Evolutionary conservation across 2,888 invertebrate species (phyloP).

Genomic region (Pseudococcus longispinus): DNA sequence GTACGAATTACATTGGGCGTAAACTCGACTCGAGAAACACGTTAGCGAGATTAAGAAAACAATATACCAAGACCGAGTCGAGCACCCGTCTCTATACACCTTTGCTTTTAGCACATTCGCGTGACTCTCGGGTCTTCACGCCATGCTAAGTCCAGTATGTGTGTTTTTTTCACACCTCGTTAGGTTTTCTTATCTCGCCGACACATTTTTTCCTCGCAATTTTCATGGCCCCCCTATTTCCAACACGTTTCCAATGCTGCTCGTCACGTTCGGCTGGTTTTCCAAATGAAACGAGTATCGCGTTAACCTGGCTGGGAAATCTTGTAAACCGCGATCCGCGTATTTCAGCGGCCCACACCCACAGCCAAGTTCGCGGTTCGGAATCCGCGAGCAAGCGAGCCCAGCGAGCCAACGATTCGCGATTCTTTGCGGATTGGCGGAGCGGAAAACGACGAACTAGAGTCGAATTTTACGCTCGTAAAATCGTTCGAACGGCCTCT

Average conservation of each 20-base stretch:
- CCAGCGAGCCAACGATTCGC: no score
- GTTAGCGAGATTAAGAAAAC: slow-evolving; percentile 36
- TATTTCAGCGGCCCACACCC: neutral
- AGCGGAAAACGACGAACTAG: neutral
- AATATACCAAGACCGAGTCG: neutral
- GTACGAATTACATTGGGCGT: slow-evolving; percentile 40
- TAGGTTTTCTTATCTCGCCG: slow-evolving; percentile 10
- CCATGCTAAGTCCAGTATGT: no score
- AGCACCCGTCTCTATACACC: no score
- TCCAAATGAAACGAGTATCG: neutral
- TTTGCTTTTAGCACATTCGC: neutral
- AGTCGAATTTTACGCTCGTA: neutral
- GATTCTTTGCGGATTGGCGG: no score
- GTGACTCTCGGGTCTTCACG: neutral
- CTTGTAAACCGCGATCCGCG: neutral
- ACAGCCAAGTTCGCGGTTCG: no score
- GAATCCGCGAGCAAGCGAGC: neutral
- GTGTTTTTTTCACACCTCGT: slow-evolving; percentile 20
- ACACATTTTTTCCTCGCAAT: neutral
- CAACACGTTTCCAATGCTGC: neutral
- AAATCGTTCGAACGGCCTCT: slow-evolving; percentile 47
- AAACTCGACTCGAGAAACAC: neutral
- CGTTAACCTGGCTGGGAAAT: neutral
- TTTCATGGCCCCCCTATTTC: neutral
- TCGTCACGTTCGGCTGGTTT: neutral